phyloP scores from a whole-genome alignment of 2,888 invertebrate species.

The Andrena hattorfiana region DNA sequence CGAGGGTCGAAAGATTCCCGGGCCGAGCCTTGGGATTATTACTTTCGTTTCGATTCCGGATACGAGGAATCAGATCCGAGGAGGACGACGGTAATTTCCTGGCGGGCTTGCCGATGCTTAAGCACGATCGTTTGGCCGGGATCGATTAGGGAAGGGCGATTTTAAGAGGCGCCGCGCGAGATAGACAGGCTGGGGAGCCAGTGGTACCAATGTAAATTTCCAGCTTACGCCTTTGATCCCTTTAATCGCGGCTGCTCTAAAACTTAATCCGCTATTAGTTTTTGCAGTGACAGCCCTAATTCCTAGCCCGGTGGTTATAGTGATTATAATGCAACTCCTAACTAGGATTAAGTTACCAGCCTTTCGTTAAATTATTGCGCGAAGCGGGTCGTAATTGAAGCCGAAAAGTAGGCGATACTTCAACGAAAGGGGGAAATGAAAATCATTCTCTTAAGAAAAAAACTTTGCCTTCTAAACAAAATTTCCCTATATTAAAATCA shows the following conservation, averaged over 20 bases:
- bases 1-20: constrained; percentile 1
- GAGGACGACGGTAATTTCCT: too few species aligned
- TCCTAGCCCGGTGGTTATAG: constrained; percentile 71
- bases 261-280: constrained; percentile 78
- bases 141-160: not conserved
- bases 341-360: constrained; percentile 74
- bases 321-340: constrained; percentile 75
- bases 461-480: not conserved
- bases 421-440: not conserved
- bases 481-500: not conserved
- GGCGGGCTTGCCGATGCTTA: not conserved
- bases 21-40: not conserved
- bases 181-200: constrained; percentile 2
- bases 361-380: constrained; percentile 68
- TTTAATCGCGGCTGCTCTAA: constrained; percentile 75
- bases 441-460: not conserved
- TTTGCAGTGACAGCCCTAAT: constrained; percentile 78
- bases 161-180: not conserved
- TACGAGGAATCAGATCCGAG: too few species aligned
- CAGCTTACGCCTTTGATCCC: constrained; percentile 67
- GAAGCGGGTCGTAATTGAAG: not conserved
- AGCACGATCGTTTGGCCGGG: not conserved
- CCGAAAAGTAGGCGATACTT: not conserved
- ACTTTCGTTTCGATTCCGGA: not conserved
- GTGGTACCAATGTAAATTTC: constrained; percentile 67